Evolutionary conservation across 2,113 vertebrate genomes (phyloP).

Genomic region (Spheniscus mendiculus): DNA sequence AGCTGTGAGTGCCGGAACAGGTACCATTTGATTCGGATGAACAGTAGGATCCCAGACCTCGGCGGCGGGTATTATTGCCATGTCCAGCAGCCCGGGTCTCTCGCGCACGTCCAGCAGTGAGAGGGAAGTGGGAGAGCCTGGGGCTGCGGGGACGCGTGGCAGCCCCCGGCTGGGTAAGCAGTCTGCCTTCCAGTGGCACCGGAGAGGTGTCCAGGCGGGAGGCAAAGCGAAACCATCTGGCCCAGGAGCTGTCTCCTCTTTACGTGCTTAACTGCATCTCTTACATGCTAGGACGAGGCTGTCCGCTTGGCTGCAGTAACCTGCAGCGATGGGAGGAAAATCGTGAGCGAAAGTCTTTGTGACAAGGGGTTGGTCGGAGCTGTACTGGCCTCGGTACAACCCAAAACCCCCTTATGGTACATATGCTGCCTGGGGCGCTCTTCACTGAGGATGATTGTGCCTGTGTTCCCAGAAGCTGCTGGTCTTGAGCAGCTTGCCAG

Average conservation of each 20-base stretch:
- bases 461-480: not conserved
- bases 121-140: not conserved
- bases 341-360: not conserved
- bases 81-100: not conserved
- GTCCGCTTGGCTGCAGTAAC: not conserved
- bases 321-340: not conserved
- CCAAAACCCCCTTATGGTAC: not conserved
- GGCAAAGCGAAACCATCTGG: not conserved
- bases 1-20: too few species aligned
- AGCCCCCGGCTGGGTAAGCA: not conserved
- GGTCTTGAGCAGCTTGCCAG: not conserved
- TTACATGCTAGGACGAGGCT: not conserved
- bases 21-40: not conserved
- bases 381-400: not conserved
- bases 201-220: not conserved
- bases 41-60: not conserved
- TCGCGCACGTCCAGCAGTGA: rapidly evolving
- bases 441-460: not conserved
- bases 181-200: not conserved
- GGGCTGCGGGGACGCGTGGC: rapidly evolving
- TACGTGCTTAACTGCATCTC: rapidly evolving
- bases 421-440: not conserved
- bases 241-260: not conserved
- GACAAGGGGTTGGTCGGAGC: not conserved
- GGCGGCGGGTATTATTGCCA: rapidly evolving